These are phyloP conservation scores for Lasioglossum vierecki DNA, from an alignment of 2,888 invertebrate genomes.

Conservation along the genomic window DNA sequence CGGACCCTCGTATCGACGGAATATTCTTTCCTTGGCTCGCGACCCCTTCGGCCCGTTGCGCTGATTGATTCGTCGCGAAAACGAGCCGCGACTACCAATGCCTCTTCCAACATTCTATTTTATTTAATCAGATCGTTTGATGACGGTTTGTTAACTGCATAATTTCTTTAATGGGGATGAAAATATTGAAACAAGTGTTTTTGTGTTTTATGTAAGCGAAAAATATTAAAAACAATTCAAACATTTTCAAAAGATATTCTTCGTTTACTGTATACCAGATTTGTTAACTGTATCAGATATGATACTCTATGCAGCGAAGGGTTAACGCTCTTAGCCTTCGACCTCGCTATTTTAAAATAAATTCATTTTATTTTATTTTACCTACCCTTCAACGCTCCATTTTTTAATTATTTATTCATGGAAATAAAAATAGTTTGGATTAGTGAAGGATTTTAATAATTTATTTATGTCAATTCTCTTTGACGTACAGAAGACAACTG, in stretches of 20 bases:
- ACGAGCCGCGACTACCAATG: background rate
- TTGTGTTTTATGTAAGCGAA: too few species aligned
- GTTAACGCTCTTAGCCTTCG: background rate
- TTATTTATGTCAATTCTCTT: too few species aligned
- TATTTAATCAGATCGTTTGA: background rate
- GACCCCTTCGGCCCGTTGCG: background rate
- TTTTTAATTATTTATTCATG: background rate
- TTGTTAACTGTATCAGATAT: too few species aligned
- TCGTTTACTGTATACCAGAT: too few species aligned
- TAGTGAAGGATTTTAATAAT: too few species aligned
- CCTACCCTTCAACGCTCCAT: background rate
- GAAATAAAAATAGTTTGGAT: too few species aligned
- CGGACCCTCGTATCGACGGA: slow-evolving; percentile 41
- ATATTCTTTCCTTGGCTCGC: slow-evolving; percentile 33
- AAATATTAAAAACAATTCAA: too few species aligned
- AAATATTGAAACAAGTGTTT: too few species aligned
- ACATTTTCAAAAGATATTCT: too few species aligned
- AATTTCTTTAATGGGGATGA: too few species aligned
- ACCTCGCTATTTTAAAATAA: background rate
- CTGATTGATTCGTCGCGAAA: slow-evolving; percentile 38
- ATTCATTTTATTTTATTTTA: background rate
- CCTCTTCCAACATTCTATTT: background rate
- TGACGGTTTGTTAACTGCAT: background rate
- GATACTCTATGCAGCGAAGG: too few species aligned
- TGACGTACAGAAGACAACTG: too few species aligned